Evolutionary conservation across 30 jellyfish, hydroid and myxozoan species (phyloP).

Genomic region (Hydractinia echinata): DNA sequence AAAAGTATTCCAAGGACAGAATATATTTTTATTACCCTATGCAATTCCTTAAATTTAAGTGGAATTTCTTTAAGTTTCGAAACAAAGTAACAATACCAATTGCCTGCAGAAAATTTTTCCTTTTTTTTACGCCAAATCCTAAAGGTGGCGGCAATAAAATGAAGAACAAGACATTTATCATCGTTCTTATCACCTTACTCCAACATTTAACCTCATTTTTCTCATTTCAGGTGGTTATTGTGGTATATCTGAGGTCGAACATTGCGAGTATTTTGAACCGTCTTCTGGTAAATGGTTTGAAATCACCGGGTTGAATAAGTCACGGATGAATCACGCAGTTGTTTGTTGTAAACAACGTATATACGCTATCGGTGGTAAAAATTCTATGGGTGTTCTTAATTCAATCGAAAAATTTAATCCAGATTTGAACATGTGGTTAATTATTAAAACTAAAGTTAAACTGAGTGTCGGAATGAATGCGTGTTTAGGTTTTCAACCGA

Average conservation of each 20-base stretch:
- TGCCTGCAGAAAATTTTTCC: no score
- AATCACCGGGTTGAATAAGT: conserved; percentile 70
- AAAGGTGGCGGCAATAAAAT: no score
- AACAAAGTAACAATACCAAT: no score
- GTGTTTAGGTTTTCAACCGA: conserved; percentile 40
- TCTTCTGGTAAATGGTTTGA: conserved; percentile 51
- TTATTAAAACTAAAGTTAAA: conserved; percentile 42
- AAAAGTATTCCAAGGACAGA: no score
- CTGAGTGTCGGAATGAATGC: conserved; percentile 56
- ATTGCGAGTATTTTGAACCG: conserved; percentile 76
- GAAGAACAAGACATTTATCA: no score
- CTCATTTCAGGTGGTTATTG: conserved; percentile 53
- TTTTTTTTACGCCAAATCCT: no score
- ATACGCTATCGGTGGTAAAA: conserved; percentile 85
- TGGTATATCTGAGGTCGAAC: conserved; percentile 76
- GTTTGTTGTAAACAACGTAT: conserved; percentile 51
- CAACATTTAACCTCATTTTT: no score
- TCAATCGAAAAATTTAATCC: conserved; percentile 79
- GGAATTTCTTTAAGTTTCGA: no score
- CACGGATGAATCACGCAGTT: conserved; percentile 84
- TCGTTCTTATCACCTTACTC: no score
- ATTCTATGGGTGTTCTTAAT: conserved; percentile 56
- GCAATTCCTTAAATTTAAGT: no score
- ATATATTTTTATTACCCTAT: no score
- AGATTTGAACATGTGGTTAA: conserved; percentile 81